phyloP scores from a whole-genome alignment of 2,888 invertebrate genomes.

The Bellardia pandia region DNA sequence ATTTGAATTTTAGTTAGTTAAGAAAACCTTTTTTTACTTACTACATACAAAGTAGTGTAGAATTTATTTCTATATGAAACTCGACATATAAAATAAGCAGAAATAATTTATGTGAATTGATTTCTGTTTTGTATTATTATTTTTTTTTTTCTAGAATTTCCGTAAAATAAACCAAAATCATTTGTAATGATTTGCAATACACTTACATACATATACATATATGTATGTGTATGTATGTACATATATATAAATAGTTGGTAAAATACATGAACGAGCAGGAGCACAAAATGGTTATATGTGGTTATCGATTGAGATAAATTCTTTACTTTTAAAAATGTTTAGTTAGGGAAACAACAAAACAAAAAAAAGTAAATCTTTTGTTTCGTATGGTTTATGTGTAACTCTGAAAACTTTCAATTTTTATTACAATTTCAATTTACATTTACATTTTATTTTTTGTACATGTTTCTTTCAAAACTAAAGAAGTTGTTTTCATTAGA shows the following conservation, averaged over 20 bases:
- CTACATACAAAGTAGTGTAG: not conserved
- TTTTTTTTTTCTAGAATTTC: not conserved
- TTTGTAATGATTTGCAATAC: constrained; percentile 44
- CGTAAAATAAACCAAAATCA: constrained; percentile 25
- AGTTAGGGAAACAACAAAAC: not conserved
- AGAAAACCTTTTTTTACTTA: not conserved
- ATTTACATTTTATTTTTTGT: constrained; percentile 1
- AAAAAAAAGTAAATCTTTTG: constrained; percentile 29
- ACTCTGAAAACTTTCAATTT: not conserved
- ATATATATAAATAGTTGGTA: not conserved
- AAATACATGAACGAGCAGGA: not conserved
- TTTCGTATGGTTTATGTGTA: not conserved
- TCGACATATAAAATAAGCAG: constrained; percentile 15
- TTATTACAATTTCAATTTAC: constrained; percentile 15
- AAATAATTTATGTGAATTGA: constrained; percentile 56
- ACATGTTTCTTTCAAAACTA: not conserved
- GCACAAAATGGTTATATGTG: too few relatives aligned
- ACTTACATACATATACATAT: not conserved
- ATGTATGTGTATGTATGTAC: too few relatives aligned
- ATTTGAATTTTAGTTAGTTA: constrained; percentile 10
- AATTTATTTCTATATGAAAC: not conserved
- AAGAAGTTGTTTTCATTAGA: not conserved
- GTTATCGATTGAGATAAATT: not conserved
- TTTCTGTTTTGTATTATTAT: constrained; percentile 7
- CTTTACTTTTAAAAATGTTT: constrained; percentile 13